Base-by-base conservation (phyloP, 1,140 invertebrate genomes). In the Brachionus rubens region DNA sequence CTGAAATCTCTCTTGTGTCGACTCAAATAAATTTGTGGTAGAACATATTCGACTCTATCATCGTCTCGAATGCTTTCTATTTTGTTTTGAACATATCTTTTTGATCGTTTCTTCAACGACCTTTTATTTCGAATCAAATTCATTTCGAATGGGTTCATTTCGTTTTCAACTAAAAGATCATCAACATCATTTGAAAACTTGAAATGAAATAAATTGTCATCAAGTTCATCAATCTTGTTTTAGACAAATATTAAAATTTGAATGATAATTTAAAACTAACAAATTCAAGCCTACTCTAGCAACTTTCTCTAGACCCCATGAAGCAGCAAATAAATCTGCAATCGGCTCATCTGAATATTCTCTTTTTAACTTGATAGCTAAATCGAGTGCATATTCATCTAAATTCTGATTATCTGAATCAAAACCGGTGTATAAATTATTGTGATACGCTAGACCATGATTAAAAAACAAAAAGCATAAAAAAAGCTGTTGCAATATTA, bases 291-390 rank as follows among this genome's bases (percentile, higher is more conserved):
- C 1, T n/a, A 72, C 68, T 16, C 68, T 72, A 14, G 68, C 68
- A 30, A 72, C 41, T 33, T 72, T 72, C 50, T 48, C 19, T 14
- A 72, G 33, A 14, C 24, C 68, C 48, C 50, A 72, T 3, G 46
- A 14, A 5, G 68, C 36, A 19, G 43, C 68, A 41, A 72, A 72
- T 50, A 72, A 46, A 40, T 72, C 68, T 7, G 68, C 48, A 36
- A 72, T 33, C 16, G 50, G 68, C 48, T 72, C 68, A 72, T 72
- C 68, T 5, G 68, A 48, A 72, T 26, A 72, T 21, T 72, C 46
- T 19, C 41, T 72, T 72, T 72, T 72, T n/a, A 72, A 46, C 40
- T 72, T 72, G 30, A 72, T 72, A 10, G 68, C 68, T 14, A 72
- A 16, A 47, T 72, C 68, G 4, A 72, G 24, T 4, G 68, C 28